Evolutionary conservation across 1,140 invertebrate genomes (phyloP).

Genomic region (Plutomurus gul): DNA sequence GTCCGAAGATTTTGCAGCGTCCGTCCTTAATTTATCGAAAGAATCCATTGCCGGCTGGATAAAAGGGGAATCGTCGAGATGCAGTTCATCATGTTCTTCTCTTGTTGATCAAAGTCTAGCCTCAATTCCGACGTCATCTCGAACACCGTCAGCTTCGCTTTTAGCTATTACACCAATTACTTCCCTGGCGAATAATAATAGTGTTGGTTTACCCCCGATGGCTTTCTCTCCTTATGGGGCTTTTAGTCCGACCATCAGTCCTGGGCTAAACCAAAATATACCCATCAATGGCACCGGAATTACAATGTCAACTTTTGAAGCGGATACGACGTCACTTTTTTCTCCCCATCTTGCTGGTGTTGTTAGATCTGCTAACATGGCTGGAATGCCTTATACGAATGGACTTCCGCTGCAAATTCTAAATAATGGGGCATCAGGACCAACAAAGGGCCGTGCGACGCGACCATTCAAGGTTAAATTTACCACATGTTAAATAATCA

Average conservation of each 20-base stretch:
- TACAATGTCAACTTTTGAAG: neutral
- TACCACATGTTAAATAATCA: neutral
- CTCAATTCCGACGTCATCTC: neutral
- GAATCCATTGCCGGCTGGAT: conserved; percentile 21
- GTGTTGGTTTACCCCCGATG: neutral
- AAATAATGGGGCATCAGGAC: conserved; percentile 2
- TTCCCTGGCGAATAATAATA: neutral
- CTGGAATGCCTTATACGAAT: neutral
- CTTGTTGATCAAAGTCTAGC: neutral
- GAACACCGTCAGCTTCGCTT: neutral
- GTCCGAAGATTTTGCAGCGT: conserved; percentile 21
- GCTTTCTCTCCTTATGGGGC: neutral
- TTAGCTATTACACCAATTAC: neutral
- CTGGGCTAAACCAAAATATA: neutral
- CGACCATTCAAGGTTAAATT: conserved; percentile 49
- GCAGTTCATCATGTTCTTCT: neutral
- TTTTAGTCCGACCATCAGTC: conserved; percentile 24
- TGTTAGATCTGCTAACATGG: neutral
- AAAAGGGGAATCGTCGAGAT: neutral
- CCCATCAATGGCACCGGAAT: neutral
- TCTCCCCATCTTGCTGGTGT: conserved; percentile 1
- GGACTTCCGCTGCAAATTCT: conserved; percentile 18
- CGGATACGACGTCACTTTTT: neutral
- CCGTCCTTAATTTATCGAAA: conserved; percentile 47
- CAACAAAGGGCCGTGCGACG: conserved; percentile 41